These are phyloP conservation scores for Acanthornis magna DNA, from an alignment of 2,797 vertebrate species.

Conservation along the genomic window DNA sequence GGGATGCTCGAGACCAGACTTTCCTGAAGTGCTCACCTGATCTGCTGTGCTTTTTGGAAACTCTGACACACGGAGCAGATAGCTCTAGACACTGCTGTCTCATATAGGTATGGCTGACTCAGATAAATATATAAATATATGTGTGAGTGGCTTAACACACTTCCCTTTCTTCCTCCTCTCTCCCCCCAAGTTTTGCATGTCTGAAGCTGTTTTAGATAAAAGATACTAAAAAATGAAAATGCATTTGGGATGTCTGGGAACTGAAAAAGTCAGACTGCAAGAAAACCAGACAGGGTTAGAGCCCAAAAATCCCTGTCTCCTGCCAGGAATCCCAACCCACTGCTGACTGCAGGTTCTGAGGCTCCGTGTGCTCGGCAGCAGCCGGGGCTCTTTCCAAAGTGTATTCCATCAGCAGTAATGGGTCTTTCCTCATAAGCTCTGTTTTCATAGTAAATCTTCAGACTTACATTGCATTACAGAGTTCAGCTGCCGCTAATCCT, in stretches of 20 bases:
- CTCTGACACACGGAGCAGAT: neutral
- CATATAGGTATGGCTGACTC: slow-evolving; percentile 50
- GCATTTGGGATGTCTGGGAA: slow-evolving; percentile 57
- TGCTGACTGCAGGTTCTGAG: neutral
- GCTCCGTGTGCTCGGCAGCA: neutral
- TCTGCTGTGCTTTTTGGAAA: slow-evolving; percentile 1
- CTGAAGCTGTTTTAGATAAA: slow-evolving; percentile 59
- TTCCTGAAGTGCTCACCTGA: slow-evolving; percentile 39
- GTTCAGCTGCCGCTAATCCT: slow-evolving; percentile 37
- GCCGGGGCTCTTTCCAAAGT: neutral
- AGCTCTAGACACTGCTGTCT: slow-evolving; percentile 25
- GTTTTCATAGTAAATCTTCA: slow-evolving; percentile 57
- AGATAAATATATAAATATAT: neutral
- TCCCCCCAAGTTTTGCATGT: slow-evolving; percentile 48
- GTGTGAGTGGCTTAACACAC: neutral
- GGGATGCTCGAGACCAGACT: neutral
- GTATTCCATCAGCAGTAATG: slow-evolving; percentile 52
- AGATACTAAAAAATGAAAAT: slow-evolving; percentile 45
- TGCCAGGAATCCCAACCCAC: slow-evolving; percentile 38
- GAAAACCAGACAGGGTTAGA: slow-evolving; percentile 51
- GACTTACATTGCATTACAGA: slow-evolving; percentile 13
- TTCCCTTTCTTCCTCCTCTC: slow-evolving; percentile 13
- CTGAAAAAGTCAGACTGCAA: slow-evolving; percentile 19
- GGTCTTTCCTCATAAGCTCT: slow-evolving; percentile 48
- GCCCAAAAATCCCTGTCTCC: slow-evolving; percentile 43